Base-by-base conservation (phyloP, 2,797 vertebrate species). In the Siniperca obscura region DNA sequence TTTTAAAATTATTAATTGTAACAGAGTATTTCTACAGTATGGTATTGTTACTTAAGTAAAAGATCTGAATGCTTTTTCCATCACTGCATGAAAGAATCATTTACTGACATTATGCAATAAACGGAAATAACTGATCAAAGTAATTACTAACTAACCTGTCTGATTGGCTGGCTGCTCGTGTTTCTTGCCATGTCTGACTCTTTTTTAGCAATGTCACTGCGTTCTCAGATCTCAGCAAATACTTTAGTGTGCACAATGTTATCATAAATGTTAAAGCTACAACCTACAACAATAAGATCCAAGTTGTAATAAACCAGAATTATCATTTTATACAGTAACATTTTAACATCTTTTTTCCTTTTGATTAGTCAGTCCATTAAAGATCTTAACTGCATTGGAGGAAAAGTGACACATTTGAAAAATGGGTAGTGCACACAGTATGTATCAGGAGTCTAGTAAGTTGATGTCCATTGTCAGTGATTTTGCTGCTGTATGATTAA, bases 401-500 rank as follows among this genome's bases (percentile, higher is more conserved):
- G 53, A 70, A 55, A 44, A 53, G 25, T 9, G 17, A 66, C 17
- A 40, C 0, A 21, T 42, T 42, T 56, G 11, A 22, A n/a, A 46
- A 12, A 42, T n/a, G 6, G 6, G 30, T 11, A 22, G 48, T 72
- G 48, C 1, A 1, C 55, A 76, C 61, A 13, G 46, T 25, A 25
- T 56, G 21, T 3, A 55, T 60, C 46, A 40, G 36, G 22, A 55
- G 27, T 44, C 64, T 19, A 10, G 34, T 62, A 30, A 56, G 71
- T 57, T 57, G 56, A 66, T 46, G 56, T 69, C 56, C 5, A 48
- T 50, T 40, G 64, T 67, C 53, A 40, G 69, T 59, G 22, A 46
- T 68, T 40, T 42, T 61, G 67, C 73, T 71, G 69, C 74, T 66
- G 65, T 76, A 50, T 70, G 52, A 76, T 34, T 72, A 68, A 76